phyloP scores from a whole-genome alignment of 2,888 invertebrate species.

The Caenorhabditis sp. region DNA sequence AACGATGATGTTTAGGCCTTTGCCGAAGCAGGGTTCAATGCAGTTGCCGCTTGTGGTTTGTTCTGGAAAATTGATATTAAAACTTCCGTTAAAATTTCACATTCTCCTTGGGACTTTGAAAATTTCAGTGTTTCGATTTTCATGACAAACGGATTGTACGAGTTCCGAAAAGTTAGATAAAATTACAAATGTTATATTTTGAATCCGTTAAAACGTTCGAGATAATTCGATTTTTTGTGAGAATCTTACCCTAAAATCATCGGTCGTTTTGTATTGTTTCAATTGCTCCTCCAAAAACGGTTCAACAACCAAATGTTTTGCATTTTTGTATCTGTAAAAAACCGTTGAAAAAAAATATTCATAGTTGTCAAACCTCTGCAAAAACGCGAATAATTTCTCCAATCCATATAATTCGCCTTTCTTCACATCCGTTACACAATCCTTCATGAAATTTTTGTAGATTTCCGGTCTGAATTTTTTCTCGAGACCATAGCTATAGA shows the following conservation, averaged over 20 bases:
- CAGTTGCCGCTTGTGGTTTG: conserved; percentile 16
- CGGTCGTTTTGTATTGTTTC: conserved; percentile 73
- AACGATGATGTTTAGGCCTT: not conserved
- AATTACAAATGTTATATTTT: too few relatives aligned
- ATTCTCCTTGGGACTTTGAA: too few relatives aligned
- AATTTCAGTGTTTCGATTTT: too few relatives aligned
- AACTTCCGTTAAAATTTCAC: not conserved
- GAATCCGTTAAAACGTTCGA: too few relatives aligned
- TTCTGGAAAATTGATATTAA: conserved; percentile 14
- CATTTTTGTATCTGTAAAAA: conserved; percentile 54
- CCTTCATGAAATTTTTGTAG: conserved; percentile 90
- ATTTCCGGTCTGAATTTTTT: conserved; percentile 92
- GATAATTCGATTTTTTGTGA: too few relatives aligned
- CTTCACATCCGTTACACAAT: conserved; percentile 61
- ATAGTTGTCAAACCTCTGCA: conserved; percentile 76
- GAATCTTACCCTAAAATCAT: conserved; percentile 70
- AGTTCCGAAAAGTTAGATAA: too few relatives aligned
- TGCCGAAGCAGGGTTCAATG: not conserved
- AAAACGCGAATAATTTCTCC: conserved; percentile 99
- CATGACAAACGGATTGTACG: too few relatives aligned
- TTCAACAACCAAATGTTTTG: conserved; percentile 71
- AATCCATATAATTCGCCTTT: conserved; percentile 90
- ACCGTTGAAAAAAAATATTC: not conserved
- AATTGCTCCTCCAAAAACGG: conserved; percentile 72
- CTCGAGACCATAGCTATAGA: conserved; percentile 96